Percentiles rank a stretch among this genome's conserved stretches.
These are phyloP conservation scores for Sebastiscus albofasciatus DNA, from an alignment of 2,797 vertebrate genomes.

Conservation along the genomic window DNA sequence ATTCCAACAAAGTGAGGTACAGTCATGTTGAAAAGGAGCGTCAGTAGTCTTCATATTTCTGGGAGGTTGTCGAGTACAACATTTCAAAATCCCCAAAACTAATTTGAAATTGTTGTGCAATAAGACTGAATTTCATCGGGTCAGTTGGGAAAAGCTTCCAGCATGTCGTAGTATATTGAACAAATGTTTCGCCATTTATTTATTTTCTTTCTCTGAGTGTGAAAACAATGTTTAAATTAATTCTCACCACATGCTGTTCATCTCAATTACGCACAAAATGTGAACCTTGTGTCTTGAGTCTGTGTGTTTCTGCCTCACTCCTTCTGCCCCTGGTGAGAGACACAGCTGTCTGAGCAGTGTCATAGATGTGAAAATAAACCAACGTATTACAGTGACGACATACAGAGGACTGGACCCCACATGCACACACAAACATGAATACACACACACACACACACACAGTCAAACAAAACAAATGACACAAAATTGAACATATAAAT, in stretches of 20 bases:
- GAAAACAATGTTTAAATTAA: background rate
- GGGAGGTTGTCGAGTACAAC: background rate
- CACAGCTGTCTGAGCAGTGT: constrained; percentile 37
- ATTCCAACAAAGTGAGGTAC: background rate
- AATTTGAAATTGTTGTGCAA: constrained; percentile 4
- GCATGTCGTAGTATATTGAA: background rate
- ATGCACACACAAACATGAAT: constrained; percentile 24
- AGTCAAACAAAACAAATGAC: constrained; percentile 47
- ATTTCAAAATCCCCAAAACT: constrained; percentile 6
- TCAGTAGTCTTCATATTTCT: constrained; percentile 4
- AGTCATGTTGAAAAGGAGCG: background rate
- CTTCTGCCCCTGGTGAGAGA: constrained; percentile 35
- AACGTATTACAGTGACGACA: constrained; percentile 40
- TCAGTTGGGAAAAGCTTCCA: background rate
- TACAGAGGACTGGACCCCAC: constrained; percentile 46
- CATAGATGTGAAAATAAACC: constrained; percentile 68
- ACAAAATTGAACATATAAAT: constrained; percentile 54
- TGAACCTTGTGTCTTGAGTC: background rate
- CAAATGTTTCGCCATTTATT: background rate
- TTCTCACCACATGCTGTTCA: constrained; percentile 8
- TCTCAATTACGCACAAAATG: background rate
- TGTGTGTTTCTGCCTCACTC: background rate
- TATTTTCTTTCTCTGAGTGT: background rate
- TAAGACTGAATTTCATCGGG: background rate
- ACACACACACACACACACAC: background rate